Evolutionary conservation across 2,888 invertebrate genomes (phyloP).

Genomic region (Eudemis profundana): DNA sequence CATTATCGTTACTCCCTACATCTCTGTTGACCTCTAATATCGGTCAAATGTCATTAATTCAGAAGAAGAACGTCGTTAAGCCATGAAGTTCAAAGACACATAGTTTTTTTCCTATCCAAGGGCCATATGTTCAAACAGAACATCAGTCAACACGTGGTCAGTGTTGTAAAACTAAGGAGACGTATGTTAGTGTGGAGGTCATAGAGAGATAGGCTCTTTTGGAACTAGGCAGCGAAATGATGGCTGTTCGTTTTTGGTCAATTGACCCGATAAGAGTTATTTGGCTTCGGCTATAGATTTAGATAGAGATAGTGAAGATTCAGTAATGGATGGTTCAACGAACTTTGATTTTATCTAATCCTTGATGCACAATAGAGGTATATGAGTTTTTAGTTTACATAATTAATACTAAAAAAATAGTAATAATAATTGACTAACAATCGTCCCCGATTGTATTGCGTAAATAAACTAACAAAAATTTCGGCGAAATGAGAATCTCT

Average conservation of each 20-base stretch:
- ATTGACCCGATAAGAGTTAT: conserved; percentile 35
- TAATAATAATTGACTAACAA: too few relatives aligned
- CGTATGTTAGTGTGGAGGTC: neutral
- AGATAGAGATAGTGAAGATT: conserved; percentile 38
- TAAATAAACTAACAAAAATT: too few relatives aligned
- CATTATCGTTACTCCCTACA: conserved; percentile 24
- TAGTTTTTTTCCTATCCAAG: neutral
- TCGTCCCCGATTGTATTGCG: too few relatives aligned
- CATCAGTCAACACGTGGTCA: conserved; percentile 67
- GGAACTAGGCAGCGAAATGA: neutral
- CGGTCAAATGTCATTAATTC: conserved; percentile 32
- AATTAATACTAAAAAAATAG: too few relatives aligned
- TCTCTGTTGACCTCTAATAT: conserved; percentile 43
- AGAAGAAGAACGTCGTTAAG: neutral
- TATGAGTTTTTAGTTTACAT: too few relatives aligned
- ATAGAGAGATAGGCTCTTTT: neutral
- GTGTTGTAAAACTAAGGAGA: conserved; percentile 34
- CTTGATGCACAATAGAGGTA: too few relatives aligned
- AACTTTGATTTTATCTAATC: too few relatives aligned
- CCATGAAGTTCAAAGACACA: neutral
- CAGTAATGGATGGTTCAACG: conserved; percentile 10
- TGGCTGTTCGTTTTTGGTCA: conserved; percentile 24
- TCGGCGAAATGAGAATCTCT: too few relatives aligned
- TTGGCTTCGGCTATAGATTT: conserved; percentile 36
- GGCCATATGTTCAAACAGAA: conserved; percentile 44